Evolutionary conservation across 2,797 vertebrate species (phyloP).

Genomic region (Tenualosa thibaudeaui): DNA sequence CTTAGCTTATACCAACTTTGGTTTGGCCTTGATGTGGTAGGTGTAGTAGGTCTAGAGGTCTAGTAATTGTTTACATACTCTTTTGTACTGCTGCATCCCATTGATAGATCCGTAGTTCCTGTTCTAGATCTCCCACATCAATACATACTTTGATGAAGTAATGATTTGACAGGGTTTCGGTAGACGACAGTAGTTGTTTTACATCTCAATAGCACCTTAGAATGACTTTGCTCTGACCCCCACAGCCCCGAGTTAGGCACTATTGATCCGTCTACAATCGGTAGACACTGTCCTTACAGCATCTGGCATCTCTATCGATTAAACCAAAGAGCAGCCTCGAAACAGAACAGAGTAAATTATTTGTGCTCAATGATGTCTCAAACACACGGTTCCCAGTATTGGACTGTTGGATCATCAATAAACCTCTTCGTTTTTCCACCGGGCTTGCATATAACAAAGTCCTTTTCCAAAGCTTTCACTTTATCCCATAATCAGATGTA

Average conservation of each 20-base stretch:
- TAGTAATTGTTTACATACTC: not conserved
- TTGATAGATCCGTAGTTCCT: not conserved
- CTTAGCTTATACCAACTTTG: not conserved
- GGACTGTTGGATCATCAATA: constrained; percentile 11
- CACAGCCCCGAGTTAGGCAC: not conserved
- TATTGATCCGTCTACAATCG: constrained; percentile 30
- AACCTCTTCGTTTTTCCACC: constrained; percentile 26
- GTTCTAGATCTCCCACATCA: not conserved
- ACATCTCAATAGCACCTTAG: not conserved
- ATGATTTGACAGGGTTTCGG: not conserved
- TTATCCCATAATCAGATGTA: not conserved
- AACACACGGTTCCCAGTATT: not conserved
- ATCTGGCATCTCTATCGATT: constrained; percentile 32
- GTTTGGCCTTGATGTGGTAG: not conserved
- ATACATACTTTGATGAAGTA: not conserved
- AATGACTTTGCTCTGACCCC: not conserved
- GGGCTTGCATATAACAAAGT: not conserved
- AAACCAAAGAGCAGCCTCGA: constrained; percentile 26
- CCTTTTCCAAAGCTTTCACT: not conserved
- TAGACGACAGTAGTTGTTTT: not conserved
- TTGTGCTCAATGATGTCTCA: constrained; percentile 30
- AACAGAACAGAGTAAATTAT: not conserved
- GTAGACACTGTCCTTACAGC: constrained; percentile 29
- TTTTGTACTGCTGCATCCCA: not conserved
- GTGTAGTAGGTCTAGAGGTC: not conserved